These are phyloP conservation scores for Myioborus melanocephalus DNA, from an alignment of 2,797 vertebrate genomes.

Conservation along the genomic window DNA sequence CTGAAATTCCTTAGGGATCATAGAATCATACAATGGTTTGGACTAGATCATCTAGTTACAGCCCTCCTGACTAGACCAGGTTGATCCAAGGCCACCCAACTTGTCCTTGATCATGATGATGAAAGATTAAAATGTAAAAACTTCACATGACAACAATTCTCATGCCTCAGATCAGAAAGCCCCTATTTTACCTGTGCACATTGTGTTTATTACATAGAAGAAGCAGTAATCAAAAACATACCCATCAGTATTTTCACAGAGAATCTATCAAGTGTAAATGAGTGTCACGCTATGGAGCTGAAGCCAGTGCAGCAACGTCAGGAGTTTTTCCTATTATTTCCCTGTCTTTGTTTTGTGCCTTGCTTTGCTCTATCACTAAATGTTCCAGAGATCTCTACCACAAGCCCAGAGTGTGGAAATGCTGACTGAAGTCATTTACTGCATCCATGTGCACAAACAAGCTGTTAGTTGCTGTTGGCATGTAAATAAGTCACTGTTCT, in stretches of 20 bases:
- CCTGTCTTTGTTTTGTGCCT: constrained; percentile 19
- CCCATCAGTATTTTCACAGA: neutral
- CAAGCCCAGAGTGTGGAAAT: neutral
- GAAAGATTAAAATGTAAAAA: neutral
- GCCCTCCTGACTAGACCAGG: neutral
- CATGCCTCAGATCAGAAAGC: neutral
- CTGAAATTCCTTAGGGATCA: neutral
- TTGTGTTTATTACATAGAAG: neutral
- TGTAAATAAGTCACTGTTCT: constrained; percentile 8
- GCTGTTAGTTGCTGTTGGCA: neutral
- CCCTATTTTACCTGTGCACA: neutral
- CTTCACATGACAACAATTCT: neutral
- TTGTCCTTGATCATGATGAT: too few relatives aligned
- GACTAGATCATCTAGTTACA: neutral
- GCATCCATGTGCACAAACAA: neutral
- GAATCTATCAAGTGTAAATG: neutral
- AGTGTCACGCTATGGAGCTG: neutral
- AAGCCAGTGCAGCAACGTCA: neutral
- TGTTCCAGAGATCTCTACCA: constrained; percentile 30
- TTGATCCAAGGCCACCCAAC: neutral
- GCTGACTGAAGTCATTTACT: neutral
- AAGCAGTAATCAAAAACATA: neutral
- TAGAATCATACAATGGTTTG: neutral
- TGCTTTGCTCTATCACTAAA: neutral
- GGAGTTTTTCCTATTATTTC: constrained; percentile 22